A percentile compares a stretch with the other conserved stretches of the same genome.
phyloP scores from a whole-genome alignment of 2,797 vertebrate genomes.

The Kryptopterus vitreolus region DNA sequence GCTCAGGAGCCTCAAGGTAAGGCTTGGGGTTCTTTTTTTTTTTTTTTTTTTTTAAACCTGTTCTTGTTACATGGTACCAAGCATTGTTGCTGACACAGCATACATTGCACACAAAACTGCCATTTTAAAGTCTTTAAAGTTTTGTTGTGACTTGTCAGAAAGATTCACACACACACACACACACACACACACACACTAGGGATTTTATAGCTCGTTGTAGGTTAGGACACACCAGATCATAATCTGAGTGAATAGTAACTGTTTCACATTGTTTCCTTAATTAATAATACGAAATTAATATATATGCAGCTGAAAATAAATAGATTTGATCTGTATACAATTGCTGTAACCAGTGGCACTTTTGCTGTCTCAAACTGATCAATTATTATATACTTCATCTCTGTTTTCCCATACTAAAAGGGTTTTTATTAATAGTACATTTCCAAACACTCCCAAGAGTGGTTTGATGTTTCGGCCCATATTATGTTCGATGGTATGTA shows the following conservation, averaged over 20 bases:
- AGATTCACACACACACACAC: background rate
- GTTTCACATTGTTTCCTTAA: background rate
- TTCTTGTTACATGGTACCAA: background rate
- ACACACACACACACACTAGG: background rate
- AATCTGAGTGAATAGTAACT: no score
- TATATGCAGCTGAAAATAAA: background rate
- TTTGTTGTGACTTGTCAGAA: background rate
- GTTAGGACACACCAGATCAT: background rate
- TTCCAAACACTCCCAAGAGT: background rate
- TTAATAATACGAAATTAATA: background rate
- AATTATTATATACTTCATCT: background rate
- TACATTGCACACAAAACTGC: background rate
- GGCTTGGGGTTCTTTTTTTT: background rate
- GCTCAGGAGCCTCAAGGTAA: slow-evolving; percentile 92
- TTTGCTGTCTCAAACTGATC: background rate
- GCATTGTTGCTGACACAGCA: background rate
- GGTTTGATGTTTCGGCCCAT: background rate
- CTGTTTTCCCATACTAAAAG: background rate
- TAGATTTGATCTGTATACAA: background rate
- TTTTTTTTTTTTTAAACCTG: no score
- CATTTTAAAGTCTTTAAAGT: background rate
- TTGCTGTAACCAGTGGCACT: background rate
- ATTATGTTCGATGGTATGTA: background rate
- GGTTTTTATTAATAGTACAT: no score
- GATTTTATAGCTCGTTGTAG: background rate